Evolutionary conservation across 1,140 invertebrate genomes (phyloP).

Genomic region (Microplitis mediator): DNA sequence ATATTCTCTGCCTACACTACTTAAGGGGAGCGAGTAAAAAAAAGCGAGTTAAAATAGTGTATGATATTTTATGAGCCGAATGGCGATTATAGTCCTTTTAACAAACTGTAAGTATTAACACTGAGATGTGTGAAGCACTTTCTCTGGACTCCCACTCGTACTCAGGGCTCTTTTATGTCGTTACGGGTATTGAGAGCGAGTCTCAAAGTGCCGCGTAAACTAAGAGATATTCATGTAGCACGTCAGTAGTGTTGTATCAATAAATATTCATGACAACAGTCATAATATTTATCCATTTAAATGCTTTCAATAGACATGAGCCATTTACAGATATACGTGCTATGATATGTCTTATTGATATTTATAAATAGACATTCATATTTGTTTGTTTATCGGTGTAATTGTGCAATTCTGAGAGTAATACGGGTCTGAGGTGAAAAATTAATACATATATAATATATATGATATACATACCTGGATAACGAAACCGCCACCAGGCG

Average conservation of each 20-base stretch:
- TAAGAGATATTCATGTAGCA: not conserved
- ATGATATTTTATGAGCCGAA: not conserved
- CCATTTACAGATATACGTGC: constrained; percentile 25
- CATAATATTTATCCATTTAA: not conserved
- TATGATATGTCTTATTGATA: not conserved
- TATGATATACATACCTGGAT: constrained; percentile 56
- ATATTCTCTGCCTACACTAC: not conserved
- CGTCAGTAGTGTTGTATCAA: not conserved
- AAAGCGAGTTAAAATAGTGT: not conserved
- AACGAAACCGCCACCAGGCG: constrained; percentile 77
- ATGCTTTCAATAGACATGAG: not conserved
- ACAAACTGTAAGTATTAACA: not conserved
- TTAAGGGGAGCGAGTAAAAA: not conserved
- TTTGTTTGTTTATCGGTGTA: not conserved
- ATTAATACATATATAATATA: not conserved
- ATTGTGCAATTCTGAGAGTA: not conserved
- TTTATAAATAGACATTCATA: not conserved
- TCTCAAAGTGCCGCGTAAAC: constrained; percentile 6
- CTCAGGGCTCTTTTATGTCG: not conserved
- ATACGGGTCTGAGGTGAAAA: not conserved
- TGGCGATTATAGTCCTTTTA: not conserved
- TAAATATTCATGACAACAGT: not conserved
- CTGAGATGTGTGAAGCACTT: not conserved
- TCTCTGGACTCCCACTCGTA: constrained; percentile 5
- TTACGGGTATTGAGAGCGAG: constrained; percentile 6